Evolutionary conservation across 2,113 vertebrate species (phyloP), one percentile per base, ranked within the genome.

Genomic region (Cyanoliseus patagonus): DNA sequence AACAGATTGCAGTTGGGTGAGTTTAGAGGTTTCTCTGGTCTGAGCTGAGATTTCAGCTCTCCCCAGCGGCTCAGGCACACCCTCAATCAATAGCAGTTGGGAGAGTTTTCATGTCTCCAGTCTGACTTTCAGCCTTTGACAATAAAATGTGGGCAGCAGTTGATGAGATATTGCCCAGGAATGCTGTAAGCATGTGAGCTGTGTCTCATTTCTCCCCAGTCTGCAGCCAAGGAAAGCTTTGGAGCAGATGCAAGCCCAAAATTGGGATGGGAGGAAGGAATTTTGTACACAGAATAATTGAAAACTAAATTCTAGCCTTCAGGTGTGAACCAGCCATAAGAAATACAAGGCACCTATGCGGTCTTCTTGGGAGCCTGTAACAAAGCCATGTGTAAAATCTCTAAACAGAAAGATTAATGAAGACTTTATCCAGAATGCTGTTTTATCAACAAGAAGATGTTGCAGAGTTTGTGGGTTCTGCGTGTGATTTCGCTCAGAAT

Each of bases 51-150:
- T 81, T 88, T 93, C 47, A 49, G 0, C 76, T 90, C 69, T 91
- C 42, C 39, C 61, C 35, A 86, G 53, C 33, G 83, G 62, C 73
- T 89, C 55, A 82, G 68, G 78, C 27, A 72, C 33, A 37, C 23
- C 73, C 52, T 92, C 55, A 33, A 51, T 42, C 44, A 80, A 44
- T 51, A 67, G 35, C 24, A 47, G 64, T 35, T 49, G 76, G 61
- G 83, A 68, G 15, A 70, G 81, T 86, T 92, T 84, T 86, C 46
- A 24, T 59, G 52, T 86, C 53, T 92, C 17, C 17, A 57, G 41
- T 84, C 81, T 95, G 86, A 84, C 73, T 73, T 70, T 86, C 88
- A 94, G 91, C 57, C 73, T 89, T 78, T 92, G 69, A 86, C 77
- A 81, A 74, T 49, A 63, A 92, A 95, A 70, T 1, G 2, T 39